Evolutionary conservation across 1,140 invertebrate species (phyloP).

Genomic region (Papilio aristodemus): DNA sequence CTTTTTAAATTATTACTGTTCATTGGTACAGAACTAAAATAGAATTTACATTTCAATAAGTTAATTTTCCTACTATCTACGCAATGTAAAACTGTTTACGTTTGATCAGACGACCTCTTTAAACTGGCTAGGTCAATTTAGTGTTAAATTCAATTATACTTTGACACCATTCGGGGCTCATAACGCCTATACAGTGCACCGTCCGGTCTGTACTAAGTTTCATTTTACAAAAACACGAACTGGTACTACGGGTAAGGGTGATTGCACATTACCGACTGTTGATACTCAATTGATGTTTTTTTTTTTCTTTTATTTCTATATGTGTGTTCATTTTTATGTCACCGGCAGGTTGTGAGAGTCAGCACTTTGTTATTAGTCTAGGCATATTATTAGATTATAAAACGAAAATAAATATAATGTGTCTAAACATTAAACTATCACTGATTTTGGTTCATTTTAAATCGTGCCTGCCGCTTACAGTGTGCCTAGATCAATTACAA

Average conservation of each 20-base stretch:
- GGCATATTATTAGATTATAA: too few species aligned
- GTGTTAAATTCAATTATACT: conserved; percentile 32
- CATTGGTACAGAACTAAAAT: too few species aligned
- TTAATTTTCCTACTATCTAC: not conserved
- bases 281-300: not conserved
- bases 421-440: too few species aligned
- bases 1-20: too few species aligned
- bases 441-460: too few species aligned
- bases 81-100: conserved; percentile 3
- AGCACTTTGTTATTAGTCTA: too few species aligned
- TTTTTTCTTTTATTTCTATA: too few species aligned
- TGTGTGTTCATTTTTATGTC: too few species aligned
- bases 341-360: too few species aligned
- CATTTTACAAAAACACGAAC: conserved; percentile 9
- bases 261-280: not conserved
- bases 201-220: not conserved
- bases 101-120: not conserved
- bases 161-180: conserved; percentile 25
- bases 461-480: too few species aligned
- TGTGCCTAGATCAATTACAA: too few species aligned
- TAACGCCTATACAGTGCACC: not conserved
- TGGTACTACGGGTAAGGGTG: not conserved
- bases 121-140: conserved; percentile 26
- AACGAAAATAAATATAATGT: too few species aligned
- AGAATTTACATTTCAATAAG: not conserved